phyloP scores from a whole-genome alignment of 2,888 invertebrate genomes.

The Tenthredo notha region DNA sequence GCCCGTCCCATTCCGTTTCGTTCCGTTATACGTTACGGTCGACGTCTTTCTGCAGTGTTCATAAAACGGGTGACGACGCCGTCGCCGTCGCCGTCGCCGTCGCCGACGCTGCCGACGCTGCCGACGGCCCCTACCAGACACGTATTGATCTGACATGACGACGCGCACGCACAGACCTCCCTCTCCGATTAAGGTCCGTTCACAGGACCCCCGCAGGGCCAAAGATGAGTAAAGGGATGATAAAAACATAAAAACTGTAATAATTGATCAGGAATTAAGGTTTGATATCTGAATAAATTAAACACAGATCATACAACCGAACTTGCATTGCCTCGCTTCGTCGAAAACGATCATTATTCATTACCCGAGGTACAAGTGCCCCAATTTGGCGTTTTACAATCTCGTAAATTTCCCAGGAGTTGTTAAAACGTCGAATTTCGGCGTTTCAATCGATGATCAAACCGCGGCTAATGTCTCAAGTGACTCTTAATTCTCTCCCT shows the following conservation, averaged over 20 bases:
- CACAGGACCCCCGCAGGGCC: neutral
- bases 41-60: constrained; percentile 3
- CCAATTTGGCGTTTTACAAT: neutral
- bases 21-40: neutral
- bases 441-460: neutral
- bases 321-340: neutral
- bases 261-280: neutral
- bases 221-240: neutral
- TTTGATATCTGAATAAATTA: neutral
- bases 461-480: neutral
- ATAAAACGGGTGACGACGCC: neutral
- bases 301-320: neutral
- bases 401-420: neutral
- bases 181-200: constrained; percentile 33
- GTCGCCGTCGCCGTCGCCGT: neutral
- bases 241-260: neutral
- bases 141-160: constrained; percentile 52
- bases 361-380: neutral
- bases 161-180: constrained; percentile 44
- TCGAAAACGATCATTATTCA: constrained; percentile 3
- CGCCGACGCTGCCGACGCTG: neutral
- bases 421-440: neutral
- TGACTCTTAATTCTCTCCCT: neutral
- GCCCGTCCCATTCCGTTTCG: neutral
- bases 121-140: constrained; percentile 34